Evolutionary conservation across 2,797 vertebrate genomes (phyloP).

Genomic region (Chelon auratus): DNA sequence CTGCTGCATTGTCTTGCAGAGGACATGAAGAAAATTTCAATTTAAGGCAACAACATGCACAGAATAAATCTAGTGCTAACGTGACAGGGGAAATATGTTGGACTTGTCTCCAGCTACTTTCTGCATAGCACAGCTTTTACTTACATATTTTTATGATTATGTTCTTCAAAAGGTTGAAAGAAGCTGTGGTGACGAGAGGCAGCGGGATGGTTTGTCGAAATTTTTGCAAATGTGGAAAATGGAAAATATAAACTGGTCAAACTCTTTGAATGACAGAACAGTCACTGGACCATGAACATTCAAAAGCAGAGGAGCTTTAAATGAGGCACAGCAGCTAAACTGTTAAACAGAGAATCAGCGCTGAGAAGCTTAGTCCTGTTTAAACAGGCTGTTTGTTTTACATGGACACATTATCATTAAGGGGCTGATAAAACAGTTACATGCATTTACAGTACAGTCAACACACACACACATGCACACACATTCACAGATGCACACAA

Average conservation of each 20-base stretch:
- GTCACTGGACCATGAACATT: background rate
- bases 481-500: background rate
- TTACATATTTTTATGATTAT: background rate
- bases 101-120: background rate
- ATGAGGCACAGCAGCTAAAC: background rate
- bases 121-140: background rate
- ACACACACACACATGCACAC: background rate
- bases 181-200: background rate
- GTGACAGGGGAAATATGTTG: too few species aligned
- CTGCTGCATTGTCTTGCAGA: too few species aligned
- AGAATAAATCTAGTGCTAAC: too few species aligned
- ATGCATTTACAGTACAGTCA: background rate
- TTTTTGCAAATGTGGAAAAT: background rate
- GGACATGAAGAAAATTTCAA: too few species aligned
- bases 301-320: background rate
- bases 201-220: background rate
- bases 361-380: background rate
- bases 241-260: background rate
- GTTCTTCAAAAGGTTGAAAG: background rate
- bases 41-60: too few species aligned
- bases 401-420: background rate
- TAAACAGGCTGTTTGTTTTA: background rate
- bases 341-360: background rate
- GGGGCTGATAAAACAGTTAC: background rate
- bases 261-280: background rate